phyloP scores from a whole-genome alignment of 2,888 invertebrate genomes.

The Latrodectus hesperus region DNA sequence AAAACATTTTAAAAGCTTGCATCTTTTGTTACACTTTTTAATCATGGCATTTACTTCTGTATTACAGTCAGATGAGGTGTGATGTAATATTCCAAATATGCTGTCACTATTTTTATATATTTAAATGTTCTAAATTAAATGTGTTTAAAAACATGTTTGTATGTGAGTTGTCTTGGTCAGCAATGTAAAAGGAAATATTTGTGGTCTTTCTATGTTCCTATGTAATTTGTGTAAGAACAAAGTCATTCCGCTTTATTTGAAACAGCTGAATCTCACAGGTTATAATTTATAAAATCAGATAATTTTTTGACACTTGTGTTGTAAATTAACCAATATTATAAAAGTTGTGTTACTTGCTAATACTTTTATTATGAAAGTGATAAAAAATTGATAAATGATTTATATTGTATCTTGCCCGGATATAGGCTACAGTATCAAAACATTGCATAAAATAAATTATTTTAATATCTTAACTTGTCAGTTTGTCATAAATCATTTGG shows the following conservation, averaged over 20 bases:
- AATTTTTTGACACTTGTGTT: too few relatives aligned
- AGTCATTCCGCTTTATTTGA: not conserved
- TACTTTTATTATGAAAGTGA: too few relatives aligned
- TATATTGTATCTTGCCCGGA: too few relatives aligned
- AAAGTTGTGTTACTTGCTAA: too few relatives aligned
- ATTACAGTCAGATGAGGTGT: slow-evolving; percentile 16
- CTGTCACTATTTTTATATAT: slow-evolving; percentile 68
- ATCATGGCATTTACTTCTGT: slow-evolving; percentile 55
- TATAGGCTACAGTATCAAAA: too few relatives aligned
- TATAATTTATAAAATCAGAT: not conserved
- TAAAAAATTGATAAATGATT: too few relatives aligned
- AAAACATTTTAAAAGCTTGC: not conserved
- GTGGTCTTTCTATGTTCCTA: slow-evolving; percentile 34
- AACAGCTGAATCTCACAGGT: not conserved
- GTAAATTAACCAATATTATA: too few relatives aligned
- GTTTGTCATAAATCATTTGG: too few relatives aligned
- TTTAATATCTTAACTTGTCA: too few relatives aligned
- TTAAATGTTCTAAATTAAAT: slow-evolving; percentile 36
- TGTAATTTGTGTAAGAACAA: not conserved
- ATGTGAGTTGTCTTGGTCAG: too few relatives aligned
- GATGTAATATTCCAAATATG: slow-evolving; percentile 36
- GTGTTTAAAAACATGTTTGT: not conserved
- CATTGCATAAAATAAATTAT: too few relatives aligned
- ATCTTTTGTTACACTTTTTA: not conserved
- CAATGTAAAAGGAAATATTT: not conserved